phyloP scores from a whole-genome alignment of 1,140 invertebrate genomes.

The Anthonomus grandis region DNA sequence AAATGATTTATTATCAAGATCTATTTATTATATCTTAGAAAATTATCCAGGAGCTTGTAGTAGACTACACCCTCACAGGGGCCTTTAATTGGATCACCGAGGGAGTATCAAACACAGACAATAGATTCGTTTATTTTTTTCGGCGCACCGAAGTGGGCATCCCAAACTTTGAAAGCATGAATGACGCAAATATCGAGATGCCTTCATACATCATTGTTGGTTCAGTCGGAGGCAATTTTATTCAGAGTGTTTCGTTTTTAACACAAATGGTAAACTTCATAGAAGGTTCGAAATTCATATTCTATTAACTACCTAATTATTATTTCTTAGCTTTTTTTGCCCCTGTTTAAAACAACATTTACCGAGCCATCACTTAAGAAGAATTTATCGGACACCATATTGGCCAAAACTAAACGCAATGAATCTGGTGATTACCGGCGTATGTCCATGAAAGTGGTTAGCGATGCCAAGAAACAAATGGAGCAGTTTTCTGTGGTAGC shows the following conservation, averaged over 20 bases:
- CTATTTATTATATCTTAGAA: slow-evolving; percentile 50
- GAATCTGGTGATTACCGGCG: slow-evolving; percentile 51
- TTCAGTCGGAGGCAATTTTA: slow-evolving; percentile 55
- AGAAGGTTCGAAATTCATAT: not conserved
- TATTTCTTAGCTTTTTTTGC: slow-evolving; percentile 25
- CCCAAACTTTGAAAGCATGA: slow-evolving; percentile 52
- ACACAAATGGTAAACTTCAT: slow-evolving; percentile 40
- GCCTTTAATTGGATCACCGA: slow-evolving; percentile 61
- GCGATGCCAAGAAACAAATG: slow-evolving; percentile 47
- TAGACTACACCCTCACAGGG: slow-evolving; percentile 63
- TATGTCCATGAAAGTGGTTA: slow-evolving; percentile 52
- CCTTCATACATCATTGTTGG: slow-evolving; percentile 62
- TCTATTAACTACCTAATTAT: not conserved
- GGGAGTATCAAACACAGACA: slow-evolving; percentile 48
- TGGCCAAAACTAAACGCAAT: slow-evolving; percentile 13
- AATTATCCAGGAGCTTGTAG: slow-evolving; percentile 61
- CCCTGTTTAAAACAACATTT: slow-evolving; percentile 38
- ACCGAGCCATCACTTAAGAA: slow-evolving; percentile 38
- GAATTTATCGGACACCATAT: slow-evolving; percentile 30
- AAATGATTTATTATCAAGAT: too few species aligned
- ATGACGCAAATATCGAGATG: slow-evolving; percentile 58
- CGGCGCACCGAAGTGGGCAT: slow-evolving; percentile 58
- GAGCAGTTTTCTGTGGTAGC: slow-evolving; percentile 10
- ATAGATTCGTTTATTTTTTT: slow-evolving; percentile 64
- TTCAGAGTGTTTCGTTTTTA: slow-evolving; percentile 53